Percentiles rank a stretch among this genome's conserved stretches.
These are phyloP conservation scores for Himantopus leucocephalus DNA, from an alignment of 2,113 vertebrate species.

Conservation along the genomic window DNA sequence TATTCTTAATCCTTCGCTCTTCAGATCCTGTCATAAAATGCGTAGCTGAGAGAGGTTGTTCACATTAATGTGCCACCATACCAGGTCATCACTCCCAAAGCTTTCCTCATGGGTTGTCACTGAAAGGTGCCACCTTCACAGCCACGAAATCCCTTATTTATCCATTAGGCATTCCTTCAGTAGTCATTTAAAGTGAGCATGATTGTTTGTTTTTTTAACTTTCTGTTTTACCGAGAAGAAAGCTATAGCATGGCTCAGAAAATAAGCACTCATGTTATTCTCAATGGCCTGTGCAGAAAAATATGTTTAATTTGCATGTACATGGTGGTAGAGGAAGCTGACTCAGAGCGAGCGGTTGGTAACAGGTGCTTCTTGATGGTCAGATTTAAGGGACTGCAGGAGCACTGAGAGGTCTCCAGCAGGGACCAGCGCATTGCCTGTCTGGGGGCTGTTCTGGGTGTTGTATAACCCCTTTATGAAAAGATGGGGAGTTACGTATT, in stretches of 20 bases:
- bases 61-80: background rate
- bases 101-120: background rate
- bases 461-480: background rate
- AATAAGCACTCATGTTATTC: background rate
- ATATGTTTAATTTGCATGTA: background rate
- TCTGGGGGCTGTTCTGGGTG: background rate
- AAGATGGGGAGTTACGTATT: background rate
- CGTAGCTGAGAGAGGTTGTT: background rate
- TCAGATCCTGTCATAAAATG: background rate
- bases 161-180: constrained; percentile 6
- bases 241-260: background rate
- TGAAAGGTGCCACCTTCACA: background rate
- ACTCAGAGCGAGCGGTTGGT: background rate
- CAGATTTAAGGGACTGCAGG: background rate
- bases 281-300: background rate
- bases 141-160: constrained; percentile 17
- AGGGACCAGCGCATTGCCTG: background rate
- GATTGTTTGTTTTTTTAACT: background rate
- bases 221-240: background rate
- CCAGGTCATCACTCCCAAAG: background rate
- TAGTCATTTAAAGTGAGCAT: background rate
- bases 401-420: background rate
- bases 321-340: background rate
- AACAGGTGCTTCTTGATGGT: background rate
- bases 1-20: background rate